A percentile compares a stretch with the other conserved stretches of the same genome.
Conservation (phyloP, 2,113 vertebrate genomes). For the Lycaon pictus region DNA sequence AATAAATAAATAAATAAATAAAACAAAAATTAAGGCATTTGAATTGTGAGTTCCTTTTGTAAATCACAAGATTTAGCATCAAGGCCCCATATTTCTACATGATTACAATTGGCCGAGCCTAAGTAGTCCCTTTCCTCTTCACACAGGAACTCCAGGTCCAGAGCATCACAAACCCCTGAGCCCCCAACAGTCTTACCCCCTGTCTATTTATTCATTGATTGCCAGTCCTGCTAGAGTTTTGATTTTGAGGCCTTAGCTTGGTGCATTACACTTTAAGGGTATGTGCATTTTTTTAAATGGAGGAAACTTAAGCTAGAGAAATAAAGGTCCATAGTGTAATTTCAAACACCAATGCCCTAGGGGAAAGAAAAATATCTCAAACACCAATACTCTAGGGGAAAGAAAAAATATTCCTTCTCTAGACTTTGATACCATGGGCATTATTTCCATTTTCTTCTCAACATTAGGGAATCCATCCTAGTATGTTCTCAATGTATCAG, state of each 20-base stretch:
- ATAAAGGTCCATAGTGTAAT: neutral
- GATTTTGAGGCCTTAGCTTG: neutral
- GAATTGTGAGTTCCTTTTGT: neutral
- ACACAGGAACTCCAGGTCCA: fast-evolving
- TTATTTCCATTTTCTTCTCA: neutral
- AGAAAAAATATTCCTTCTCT: neutral
- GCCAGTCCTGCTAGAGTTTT: neutral
- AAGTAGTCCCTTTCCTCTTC: neutral
- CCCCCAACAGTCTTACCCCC: neutral
- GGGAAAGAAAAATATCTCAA: neutral
- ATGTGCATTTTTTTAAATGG: neutral
- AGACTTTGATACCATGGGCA: neutral
- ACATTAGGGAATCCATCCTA: neutral
- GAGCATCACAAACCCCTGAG: no score
- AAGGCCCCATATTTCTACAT: neutral
- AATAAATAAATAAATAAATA: neutral
- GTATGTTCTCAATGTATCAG: neutral
- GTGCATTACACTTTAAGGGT: neutral
- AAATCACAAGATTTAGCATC: neutral
- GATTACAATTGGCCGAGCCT: neutral
- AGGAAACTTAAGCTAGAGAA: neutral
- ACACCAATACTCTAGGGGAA: neutral
- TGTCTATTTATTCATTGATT: neutral
- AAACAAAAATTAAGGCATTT: neutral
- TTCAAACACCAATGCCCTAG: neutral